phyloP scores from a whole-genome alignment of 2,113 vertebrate species.

The Sinocyclocheilus grahami region DNA sequence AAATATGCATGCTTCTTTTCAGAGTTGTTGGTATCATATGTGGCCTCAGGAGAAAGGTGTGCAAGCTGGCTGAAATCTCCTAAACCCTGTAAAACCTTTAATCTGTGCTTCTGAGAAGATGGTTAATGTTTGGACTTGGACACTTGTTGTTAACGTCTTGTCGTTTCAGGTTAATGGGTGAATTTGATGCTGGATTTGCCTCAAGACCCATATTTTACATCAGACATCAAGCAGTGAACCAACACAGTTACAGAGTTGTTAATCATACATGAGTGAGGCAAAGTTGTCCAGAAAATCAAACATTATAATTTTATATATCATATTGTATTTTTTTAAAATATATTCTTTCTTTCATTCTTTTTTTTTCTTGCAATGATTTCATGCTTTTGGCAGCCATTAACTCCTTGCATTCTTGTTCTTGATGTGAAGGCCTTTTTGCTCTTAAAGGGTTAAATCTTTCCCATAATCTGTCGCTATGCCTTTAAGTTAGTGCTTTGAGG shows the following conservation, averaged over 20 bases:
- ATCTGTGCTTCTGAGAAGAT: background rate
- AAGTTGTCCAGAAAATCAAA: background rate
- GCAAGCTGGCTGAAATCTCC: background rate
- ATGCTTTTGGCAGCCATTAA: background rate
- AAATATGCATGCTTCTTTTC: constrained; percentile 28
- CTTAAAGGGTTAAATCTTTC: background rate
- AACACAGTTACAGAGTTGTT: background rate
- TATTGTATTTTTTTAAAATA: too few species aligned
- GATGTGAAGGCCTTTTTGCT: background rate
- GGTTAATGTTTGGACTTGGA: background rate
- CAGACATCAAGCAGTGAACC: background rate
- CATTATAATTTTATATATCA: too few species aligned
- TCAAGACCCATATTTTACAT: background rate
- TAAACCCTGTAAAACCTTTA: background rate
- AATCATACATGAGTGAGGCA: background rate
- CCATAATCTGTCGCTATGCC: background rate
- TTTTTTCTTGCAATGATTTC: background rate
- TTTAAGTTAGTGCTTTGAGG: background rate
- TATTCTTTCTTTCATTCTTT: too few species aligned
- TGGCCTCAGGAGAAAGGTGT: background rate
- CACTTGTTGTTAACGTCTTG: background rate
- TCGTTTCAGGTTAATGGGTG: background rate
- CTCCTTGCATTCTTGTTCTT: background rate
- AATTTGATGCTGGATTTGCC: background rate
- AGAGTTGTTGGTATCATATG: constrained; percentile 4